Percentiles rank a stretch among this genome's conserved stretches.
Conservation (phyloP, 2,888 invertebrate species). For the Odontomyia ornata region DNA sequence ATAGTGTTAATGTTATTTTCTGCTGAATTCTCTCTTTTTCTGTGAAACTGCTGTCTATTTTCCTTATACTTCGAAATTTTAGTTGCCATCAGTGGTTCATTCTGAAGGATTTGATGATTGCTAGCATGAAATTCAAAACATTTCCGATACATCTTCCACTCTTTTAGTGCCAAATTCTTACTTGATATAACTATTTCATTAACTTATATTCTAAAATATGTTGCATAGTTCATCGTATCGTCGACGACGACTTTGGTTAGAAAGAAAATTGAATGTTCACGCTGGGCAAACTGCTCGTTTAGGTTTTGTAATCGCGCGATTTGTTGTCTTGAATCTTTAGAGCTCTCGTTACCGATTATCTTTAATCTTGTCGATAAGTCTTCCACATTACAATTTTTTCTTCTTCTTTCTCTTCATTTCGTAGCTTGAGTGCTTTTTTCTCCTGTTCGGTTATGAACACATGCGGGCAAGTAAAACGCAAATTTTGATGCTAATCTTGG, state of each 20-base stretch:
- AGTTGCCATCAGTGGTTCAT: too few species aligned
- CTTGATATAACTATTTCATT: too few species aligned
- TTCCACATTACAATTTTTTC: slow-evolving; percentile 31
- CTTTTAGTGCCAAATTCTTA: too few species aligned
- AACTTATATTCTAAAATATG: not conserved
- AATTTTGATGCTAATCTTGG: slow-evolving; percentile 49
- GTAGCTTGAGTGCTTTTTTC: not conserved
- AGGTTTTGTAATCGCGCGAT: slow-evolving; percentile 41
- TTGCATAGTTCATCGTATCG: not conserved
- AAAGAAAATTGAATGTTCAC: slow-evolving; percentile 36
- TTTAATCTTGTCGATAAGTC: slow-evolving; percentile 49
- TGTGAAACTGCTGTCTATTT: too few species aligned
- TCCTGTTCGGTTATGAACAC: slow-evolving; percentile 37
- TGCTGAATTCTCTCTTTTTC: too few species aligned
- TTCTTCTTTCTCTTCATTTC: slow-evolving; percentile 7
- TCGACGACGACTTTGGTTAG: not conserved
- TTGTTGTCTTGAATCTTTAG: slow-evolving; percentile 38
- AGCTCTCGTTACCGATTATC: slow-evolving; percentile 48
- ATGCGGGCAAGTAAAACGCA: slow-evolving; percentile 49
- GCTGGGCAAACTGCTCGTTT: slow-evolving; percentile 41
- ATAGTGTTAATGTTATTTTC: too few species aligned
- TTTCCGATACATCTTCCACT: too few species aligned
- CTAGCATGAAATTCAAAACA: too few species aligned
- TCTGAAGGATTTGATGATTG: too few species aligned
- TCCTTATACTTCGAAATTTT: too few species aligned